Base-by-base conservation (phyloP, 2,113 vertebrate species). In the Cephalophus harveyi region DNA sequence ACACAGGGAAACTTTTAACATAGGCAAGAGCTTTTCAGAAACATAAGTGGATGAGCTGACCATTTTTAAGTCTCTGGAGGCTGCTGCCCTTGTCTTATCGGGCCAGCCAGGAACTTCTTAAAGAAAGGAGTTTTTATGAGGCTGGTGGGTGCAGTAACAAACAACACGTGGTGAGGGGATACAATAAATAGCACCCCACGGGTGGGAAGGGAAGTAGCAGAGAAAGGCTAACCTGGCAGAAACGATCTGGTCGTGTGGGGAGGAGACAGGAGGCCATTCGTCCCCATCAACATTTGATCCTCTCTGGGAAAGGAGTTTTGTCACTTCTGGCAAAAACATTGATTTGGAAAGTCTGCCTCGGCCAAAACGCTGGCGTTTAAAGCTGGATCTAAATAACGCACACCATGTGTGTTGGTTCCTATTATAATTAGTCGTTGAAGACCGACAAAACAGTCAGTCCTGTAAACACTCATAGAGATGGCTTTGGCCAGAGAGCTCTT, bases 311-410 rank as follows among this genome's bases (percentile, higher is more conserved):
- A 97, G 74, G 52, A 89, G 86, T 60, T 71, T 82, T 92, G 97
- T 96, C 96, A 96, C 95, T 97, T 94, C 87, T 97, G 97, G 97
- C 87, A 96, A 97, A 89, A 87, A 94, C 3, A 9, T 88, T 43
- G 48, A 55, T 62, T 84, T 95, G 96, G 92, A 96, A 97, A 96
- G 74, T 96, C 16, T 83, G 89, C 94, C 88, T 94, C 76, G 78
- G 97, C 92, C 96, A 88, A 94, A 88, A 83, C 10, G 1, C 95
- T 62, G 76, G 59, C n/a, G 6, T 93, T 92, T 60, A 76, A 62
- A 78, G 87, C 60, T 54, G 71, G 33, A 67, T 91, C 92, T 88
- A 92, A 90, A 94, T 92, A 97, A 96, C 15, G 30, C 92, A 55
- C 85, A 92, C 92, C 95, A 89, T 91, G 92, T 92, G 87, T 97